Evolutionary conservation across 2,113 vertebrate genomes (phyloP), one percentile per base, ranked within the genome.

Genomic region (Clarias magur): DNA sequence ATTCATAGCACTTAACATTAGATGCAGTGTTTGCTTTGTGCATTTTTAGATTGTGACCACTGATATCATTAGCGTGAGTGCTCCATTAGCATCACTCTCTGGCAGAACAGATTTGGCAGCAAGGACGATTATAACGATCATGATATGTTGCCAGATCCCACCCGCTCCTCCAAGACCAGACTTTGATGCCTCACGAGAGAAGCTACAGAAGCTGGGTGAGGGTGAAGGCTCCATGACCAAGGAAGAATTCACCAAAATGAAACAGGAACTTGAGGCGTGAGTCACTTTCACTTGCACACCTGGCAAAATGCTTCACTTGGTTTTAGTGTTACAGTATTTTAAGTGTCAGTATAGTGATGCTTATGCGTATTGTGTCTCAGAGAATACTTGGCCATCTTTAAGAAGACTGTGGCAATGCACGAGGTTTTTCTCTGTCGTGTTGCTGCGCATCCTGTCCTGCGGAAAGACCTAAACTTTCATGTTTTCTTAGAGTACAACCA

Each of bases 401-500:
- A 99, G 96, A 99, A 99, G 94, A 99, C 98, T 0, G 98, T 99
- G 84, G 98, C 98, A 80, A 99, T 99, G 98, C 98, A 99, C 91
- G 98, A 99, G 93, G 98, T 99, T 21, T 99, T 99, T 93, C 95
- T 99, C 87, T 99, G 98, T 92, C 98, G 98, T 0, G 97, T 99
- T 88, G 98, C 98, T 68, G 98, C 98, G 62, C 98, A 99, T 93
- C 98, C 98, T 60, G 96, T 99, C 93, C 96, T 99, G 91, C 96
- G 98, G 92, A 99, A 98, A 93, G 98, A 99, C 94, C 94, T 99
- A 93, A 99, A 99, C 95, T 99, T 99, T 91, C 98, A 99, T 88
- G 97, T 99, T 79, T 99, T 99, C 94, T 95, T 99, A 95, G 98
- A 99, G 93, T 99, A 99, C 95, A 98, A 99, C 95, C 98, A 99